A percentile compares a stretch with the other conserved stretches of the same genome.
These are phyloP conservation scores for Zophobas atratus DNA, from an alignment of 1,140 invertebrate genomes.

Conservation along the genomic window DNA sequence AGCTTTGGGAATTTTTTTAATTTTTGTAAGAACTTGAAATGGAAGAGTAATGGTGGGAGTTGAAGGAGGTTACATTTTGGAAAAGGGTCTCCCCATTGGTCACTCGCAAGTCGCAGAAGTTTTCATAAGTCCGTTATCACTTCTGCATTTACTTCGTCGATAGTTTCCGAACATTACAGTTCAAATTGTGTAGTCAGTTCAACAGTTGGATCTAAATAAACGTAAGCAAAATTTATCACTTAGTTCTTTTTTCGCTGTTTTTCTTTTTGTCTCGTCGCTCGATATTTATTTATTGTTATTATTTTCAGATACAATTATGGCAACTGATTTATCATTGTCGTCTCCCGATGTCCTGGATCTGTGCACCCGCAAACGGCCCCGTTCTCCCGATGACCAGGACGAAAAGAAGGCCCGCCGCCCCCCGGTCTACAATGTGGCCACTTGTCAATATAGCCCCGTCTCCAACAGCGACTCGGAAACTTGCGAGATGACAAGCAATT, in stretches of 20 bases:
- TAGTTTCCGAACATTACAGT: no score
- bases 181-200: no score
- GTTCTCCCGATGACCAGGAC: slow-evolving; percentile 16
- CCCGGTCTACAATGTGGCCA: slow-evolving; percentile 4
- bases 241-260: no score
- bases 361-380: slow-evolving; percentile 48
- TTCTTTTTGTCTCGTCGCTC: no score
- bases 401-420: not conserved
- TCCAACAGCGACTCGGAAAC: slow-evolving; percentile 48
- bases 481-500: slow-evolving; percentile 34
- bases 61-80: not conserved
- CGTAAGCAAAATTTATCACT: no score
- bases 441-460: slow-evolving; percentile 29
- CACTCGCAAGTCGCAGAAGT: slow-evolving; percentile 5
- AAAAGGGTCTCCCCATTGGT: slow-evolving; percentile 29
- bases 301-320: no score
- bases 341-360: slow-evolving; percentile 49
- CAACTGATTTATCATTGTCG: no score
- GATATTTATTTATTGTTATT: no score
- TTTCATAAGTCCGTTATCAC: slow-evolving; percentile 12
- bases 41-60: no score
- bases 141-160: not conserved
- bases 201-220: no score
- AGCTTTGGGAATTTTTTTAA: no score
- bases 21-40: no score